Percentiles rank a stretch among this genome's conserved stretches.
These are phyloP conservation scores for Manis pentadactyla DNA, from an alignment of 2,797 vertebrate genomes.

Conservation along the genomic window DNA sequence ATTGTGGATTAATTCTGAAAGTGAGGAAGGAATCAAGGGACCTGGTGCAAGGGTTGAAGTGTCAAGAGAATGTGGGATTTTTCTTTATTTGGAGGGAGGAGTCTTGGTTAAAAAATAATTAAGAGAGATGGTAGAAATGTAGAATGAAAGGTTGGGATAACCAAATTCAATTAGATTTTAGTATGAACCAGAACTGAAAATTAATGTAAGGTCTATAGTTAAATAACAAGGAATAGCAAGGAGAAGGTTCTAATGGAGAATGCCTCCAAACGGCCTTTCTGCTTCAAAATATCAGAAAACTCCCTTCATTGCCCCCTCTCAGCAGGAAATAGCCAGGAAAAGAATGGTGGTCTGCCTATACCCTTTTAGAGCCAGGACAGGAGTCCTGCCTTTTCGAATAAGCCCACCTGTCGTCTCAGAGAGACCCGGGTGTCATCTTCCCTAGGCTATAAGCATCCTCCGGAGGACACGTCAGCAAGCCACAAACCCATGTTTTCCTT, in stretches of 20 bases:
- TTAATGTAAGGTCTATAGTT: neutral
- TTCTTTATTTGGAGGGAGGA: neutral
- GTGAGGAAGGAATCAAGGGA: neutral
- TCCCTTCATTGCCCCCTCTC: no score
- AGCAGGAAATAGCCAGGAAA: no score
- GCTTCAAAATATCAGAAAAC: no score
- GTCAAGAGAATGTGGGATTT: neutral
- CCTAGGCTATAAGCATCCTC: no score
- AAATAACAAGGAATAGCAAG: neutral
- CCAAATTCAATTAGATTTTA: neutral
- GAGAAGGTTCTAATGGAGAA: neutral
- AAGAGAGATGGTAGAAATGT: neutral
- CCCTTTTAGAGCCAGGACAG: no score
- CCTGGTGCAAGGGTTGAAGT: fast-evolving
- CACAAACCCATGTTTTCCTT: no score
- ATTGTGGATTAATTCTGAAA: neutral
- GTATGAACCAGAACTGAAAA: neutral
- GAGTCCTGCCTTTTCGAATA: no score
- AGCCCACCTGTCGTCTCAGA: no score
- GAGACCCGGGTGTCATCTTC: no score
- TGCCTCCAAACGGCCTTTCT: no score
- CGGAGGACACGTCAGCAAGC: no score
- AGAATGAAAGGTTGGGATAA: neutral
- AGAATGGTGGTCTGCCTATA: no score
- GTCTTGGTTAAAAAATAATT: neutral